phyloP scores from a whole-genome alignment of 2,113 vertebrate species.

The Sceloporus undulatus region DNA sequence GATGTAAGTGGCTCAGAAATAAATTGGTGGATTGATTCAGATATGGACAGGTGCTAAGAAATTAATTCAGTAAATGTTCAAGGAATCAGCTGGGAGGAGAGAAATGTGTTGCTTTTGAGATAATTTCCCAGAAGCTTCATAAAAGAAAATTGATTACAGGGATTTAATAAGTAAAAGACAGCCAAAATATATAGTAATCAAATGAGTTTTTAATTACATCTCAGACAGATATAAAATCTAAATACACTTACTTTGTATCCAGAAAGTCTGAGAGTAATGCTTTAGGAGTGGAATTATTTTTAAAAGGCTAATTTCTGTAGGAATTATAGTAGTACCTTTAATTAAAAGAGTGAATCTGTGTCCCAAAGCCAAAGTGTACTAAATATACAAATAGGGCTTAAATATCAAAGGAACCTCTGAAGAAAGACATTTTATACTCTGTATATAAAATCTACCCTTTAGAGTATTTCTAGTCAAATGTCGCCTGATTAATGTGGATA shows the following conservation, averaged over 20 bases:
- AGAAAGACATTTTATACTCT: constrained; percentile 58
- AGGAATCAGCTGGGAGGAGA: constrained; percentile 82
- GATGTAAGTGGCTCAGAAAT: constrained; percentile 75
- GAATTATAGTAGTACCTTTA: constrained; percentile 79
- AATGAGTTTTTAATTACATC: constrained; percentile 87
- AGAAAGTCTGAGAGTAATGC: constrained; percentile 77
- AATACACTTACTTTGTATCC: constrained; percentile 75
- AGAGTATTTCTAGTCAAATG: constrained; percentile 56
- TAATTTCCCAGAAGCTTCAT: constrained; percentile 89
- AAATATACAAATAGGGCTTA: constrained; percentile 65
- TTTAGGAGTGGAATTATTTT: constrained; percentile 75
- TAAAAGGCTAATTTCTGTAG: constrained; percentile 80
- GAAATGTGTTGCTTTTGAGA: constrained; percentile 83
- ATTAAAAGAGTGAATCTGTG: constrained; percentile 77
- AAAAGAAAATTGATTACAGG: constrained; percentile 86
- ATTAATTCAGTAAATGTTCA: constrained; percentile 81
- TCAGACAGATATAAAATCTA: constrained; percentile 80
- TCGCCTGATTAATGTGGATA: constrained; percentile 34
- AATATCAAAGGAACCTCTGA: constrained; percentile 66
- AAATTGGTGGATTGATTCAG: constrained; percentile 79
- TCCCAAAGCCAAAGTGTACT: constrained; percentile 65
- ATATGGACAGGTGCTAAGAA: constrained; percentile 81
- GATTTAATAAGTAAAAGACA: constrained; percentile 83
- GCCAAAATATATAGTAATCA: constrained; percentile 84
- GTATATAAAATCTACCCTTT: constrained; percentile 63